Evolutionary conservation across 2,797 vertebrate genomes (phyloP), one percentile per base, ranked within the genome.

Genomic region (Pampus argenteus): DNA sequence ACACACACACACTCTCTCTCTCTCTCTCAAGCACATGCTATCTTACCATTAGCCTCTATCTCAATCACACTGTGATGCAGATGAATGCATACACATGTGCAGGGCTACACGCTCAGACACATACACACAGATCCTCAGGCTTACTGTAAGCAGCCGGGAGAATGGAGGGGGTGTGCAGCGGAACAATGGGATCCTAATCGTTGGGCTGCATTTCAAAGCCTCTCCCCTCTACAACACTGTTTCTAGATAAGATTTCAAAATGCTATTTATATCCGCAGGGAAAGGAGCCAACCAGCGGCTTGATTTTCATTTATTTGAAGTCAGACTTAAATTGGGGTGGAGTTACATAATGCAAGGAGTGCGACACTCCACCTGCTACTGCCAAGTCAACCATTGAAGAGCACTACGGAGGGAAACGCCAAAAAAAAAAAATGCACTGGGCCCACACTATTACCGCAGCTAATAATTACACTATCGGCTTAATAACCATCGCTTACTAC

Each of bases 101-200:
- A 61, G 66, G 72, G 59, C 56, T 66, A 62, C 70, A 74, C 59
- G 26, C 72, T 67, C 78, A 71, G 48, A 49, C 77, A 82, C 81
- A 86, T 55, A 81, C 74, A 85, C 82, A 82, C 75, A 78, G 87
- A 90, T 87, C 90, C 87, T 76, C 66, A 57, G 89, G 91, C 92
- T 92, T 91, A 91, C 90, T 90, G 90, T 92, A 93, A 93, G 91
- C 92, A 93, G 89, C 86, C 54, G 62, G 88, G 83, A 90, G 88
- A 91, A 90, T 80, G 79, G 88, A 85, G 87, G 79, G 90, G 84
- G 90, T 85, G 89, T 81, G 84, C 74, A 89, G 90, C 77, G 87
- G 87, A 92, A 93, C 92, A 93, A 93, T 93, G 78, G 91, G 85
- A 92, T 90, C 86, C 86, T 94, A 93, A 94, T 94, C 91, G 84